phyloP scores from a whole-genome alignment of 2,797 vertebrate species.

The Diplodus puntazzo region DNA sequence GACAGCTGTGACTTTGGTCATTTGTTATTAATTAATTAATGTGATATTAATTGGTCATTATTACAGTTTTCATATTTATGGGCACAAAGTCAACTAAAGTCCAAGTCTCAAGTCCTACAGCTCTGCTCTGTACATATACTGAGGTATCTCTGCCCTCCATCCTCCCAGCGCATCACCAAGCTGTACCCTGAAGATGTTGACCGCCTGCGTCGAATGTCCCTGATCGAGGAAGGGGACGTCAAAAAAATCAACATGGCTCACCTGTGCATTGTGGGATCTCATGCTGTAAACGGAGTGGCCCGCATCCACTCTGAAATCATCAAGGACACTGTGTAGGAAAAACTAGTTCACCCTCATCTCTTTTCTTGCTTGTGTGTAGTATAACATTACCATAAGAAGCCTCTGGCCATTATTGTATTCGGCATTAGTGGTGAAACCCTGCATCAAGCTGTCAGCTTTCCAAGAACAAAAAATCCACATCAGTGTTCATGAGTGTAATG shows the following conservation, averaged over 20 bases:
- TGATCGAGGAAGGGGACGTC: constrained; percentile 90
- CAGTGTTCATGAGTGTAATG: not conserved
- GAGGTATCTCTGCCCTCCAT: not conserved
- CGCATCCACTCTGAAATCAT: constrained; percentile 96
- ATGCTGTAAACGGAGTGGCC: constrained; percentile 95
- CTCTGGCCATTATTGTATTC: not conserved
- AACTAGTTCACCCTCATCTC: not conserved
- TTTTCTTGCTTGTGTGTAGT: no score
- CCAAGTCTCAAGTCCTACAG: not conserved
- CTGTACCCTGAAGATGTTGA: constrained; percentile 88
- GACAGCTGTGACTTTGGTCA: no score
- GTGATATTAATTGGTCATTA: no score
- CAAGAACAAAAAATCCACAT: not conserved
- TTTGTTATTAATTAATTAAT: not conserved
- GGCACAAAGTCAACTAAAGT: no score
- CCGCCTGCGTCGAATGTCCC: constrained; percentile 92
- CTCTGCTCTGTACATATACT: not conserved
- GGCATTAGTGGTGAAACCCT: not conserved
- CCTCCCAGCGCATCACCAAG: constrained; percentile 83
- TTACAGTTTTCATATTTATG: not conserved
- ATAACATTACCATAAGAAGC: not conserved
- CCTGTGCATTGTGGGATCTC: constrained; percentile 93
- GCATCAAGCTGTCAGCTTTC: not conserved
- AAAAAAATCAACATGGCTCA: constrained; percentile 98
- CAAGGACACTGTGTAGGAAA: constrained; percentile 90